Base-by-base conservation (phyloP, 37 sponge, comb jelly and placozoan genomes). In the Tethya wilhelma region DNA sequence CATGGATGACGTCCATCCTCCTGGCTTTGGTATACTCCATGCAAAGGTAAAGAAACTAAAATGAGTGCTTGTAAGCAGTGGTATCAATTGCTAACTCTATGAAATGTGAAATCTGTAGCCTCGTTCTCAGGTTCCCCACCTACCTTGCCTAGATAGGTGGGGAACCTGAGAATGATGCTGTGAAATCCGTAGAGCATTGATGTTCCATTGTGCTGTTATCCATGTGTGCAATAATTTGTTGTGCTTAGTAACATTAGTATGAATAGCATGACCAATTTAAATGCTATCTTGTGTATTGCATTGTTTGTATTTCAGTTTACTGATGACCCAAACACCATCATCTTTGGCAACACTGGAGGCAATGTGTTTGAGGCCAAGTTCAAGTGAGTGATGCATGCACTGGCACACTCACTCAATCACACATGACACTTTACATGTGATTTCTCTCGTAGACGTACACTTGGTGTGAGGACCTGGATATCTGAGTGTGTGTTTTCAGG, bases 401-500 rank as follows among this genome's bases (percentile, higher is more conserved):
- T 53, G 32, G 2, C 42, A 4, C 38, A 37, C 26, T 40, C 25
- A 2, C 37, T 22, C 25, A 14, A 36, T 40, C 25, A 69, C 59
- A 28, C 69, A 56, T 38, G 58, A 56, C 37, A 32, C 36, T 65
- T 65, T 69, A 23, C 14, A 41, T 42, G 39, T 56, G 36, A 14
- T 7, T 58, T 64, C 1, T 41, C 11, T 25, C 12, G 43, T 34
- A 85, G 91, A 56, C 64, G 77, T 12, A 43, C 88, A 9, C 22
- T 79, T 33, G 86, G 85, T 33, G 63, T 77, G 34, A 44, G 94
- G 2, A 74, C 69, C n/a, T 79, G 80, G 72, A 39, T 49, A 9
- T 82, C 94, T 33, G 81, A 84, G 20, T 93, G 94, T 71, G 25
- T 93, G 40, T 93, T 93, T 45, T 89, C 94, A 56, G 94, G 94